A percentile compares a stretch with the other conserved stretches of the same genome.
Evolutionary conservation across 2,888 invertebrate genomes (phyloP).

Genomic region (Alviniconcha strummeri): DNA sequence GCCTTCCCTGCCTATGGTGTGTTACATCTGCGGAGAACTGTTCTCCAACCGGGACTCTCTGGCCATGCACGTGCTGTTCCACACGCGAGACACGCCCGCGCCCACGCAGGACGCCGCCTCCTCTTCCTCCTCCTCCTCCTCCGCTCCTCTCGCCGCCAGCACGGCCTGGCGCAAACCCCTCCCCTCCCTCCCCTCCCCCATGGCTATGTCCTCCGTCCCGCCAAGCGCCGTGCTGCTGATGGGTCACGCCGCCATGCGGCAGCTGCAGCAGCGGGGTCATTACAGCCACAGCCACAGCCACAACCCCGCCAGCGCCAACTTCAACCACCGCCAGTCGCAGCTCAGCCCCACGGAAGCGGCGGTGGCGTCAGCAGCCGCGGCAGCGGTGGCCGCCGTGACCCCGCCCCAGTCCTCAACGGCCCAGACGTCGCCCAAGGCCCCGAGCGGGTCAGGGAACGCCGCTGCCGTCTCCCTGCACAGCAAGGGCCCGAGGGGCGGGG

Average conservation of each 20-base stretch:
- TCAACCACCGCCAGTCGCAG: not conserved
- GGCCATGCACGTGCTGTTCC: constrained; percentile 71
- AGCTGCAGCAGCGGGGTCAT: not conserved
- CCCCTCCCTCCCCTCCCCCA: not conserved
- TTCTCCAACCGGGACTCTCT: constrained; percentile 66
- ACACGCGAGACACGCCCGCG: constrained; percentile 37
- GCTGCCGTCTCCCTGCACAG: too few relatives aligned
- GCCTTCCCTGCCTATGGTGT: constrained; percentile 38
- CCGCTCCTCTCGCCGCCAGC: not conserved
- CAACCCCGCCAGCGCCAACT: not conserved
- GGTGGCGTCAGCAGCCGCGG: not conserved
- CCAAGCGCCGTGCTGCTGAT: constrained; percentile 5
- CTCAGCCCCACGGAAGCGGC: not conserved
- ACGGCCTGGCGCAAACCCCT: not conserved
- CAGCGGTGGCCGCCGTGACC: constrained; percentile 12
- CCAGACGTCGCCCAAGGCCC: not conserved
- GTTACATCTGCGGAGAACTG: constrained; percentile 57
- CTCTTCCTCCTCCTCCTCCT: not conserved
- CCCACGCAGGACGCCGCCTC: not conserved
- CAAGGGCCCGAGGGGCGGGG: not conserved
- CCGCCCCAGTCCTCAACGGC: not conserved
- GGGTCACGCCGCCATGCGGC: constrained; percentile 4
- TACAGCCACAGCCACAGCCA: not conserved
- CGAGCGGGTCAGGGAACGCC: not conserved
- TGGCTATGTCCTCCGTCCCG: not conserved